A percentile compares a stretch with the other conserved stretches of the same genome.
These are phyloP conservation scores for Zootermopsis nevadensis DNA, from an alignment of 2,888 invertebrate genomes.

Conservation along the genomic window DNA sequence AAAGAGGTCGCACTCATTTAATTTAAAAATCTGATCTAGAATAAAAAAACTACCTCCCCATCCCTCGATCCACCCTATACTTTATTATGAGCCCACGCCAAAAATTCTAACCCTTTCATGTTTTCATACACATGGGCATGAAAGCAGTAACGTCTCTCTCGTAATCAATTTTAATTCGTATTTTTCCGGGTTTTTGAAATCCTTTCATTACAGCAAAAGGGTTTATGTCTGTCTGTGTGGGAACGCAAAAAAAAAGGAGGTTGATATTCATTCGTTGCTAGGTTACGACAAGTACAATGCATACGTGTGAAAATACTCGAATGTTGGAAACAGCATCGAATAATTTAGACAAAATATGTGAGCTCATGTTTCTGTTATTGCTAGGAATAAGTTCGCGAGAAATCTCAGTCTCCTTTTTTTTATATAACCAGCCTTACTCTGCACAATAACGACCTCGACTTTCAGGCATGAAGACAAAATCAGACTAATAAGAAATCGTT, in stretches of 20 bases:
- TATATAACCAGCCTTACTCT: too few relatives aligned
- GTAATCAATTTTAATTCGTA: background rate
- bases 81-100: background rate
- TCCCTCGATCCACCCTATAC: background rate
- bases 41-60: background rate
- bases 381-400: background rate
- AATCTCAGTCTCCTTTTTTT: too few relatives aligned
- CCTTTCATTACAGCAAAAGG: background rate
- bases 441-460: too few relatives aligned
- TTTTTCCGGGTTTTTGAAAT: background rate
- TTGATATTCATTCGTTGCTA: background rate
- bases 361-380: background rate
- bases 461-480: too few relatives aligned
- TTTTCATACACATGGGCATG: background rate
- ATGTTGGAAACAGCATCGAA: background rate
- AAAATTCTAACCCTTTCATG: background rate
- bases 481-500: too few relatives aligned
- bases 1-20: background rate
- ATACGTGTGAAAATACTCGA: background rate
- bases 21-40: background rate
- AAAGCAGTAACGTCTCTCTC: background rate
- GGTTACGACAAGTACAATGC: background rate
- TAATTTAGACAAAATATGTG: background rate
- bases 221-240: background rate
- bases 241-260: background rate